Evolutionary conservation across 2,113 vertebrate genomes (phyloP).

Genomic region (Fregetta grallaria): DNA sequence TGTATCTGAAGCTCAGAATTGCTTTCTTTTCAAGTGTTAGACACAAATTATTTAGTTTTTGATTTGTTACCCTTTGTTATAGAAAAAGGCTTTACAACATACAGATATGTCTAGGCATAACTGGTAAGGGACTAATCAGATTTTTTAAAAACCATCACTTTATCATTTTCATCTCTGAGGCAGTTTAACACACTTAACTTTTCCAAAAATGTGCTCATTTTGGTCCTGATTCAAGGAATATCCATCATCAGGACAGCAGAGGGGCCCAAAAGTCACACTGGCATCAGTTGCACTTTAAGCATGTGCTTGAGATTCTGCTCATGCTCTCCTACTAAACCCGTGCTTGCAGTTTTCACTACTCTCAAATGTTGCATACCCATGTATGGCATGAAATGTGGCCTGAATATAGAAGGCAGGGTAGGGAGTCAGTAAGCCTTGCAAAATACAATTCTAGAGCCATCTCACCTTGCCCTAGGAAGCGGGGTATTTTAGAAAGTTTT

Average conservation of each 20-base stretch:
- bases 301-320: neutral
- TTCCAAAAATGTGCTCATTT: neutral
- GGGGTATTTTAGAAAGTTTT: neutral
- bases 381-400: neutral
- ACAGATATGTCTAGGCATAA: neutral
- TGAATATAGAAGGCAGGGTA: neutral
- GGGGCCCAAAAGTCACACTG: neutral
- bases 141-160: neutral
- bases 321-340: neutral
- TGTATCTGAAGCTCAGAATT: neutral
- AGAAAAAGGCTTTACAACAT: neutral
- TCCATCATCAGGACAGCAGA: conserved; percentile 22
- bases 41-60: neutral
- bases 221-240: neutral
- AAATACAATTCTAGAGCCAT: neutral
- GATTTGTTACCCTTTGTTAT: neutral
- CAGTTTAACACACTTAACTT: neutral
- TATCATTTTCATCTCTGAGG: neutral
- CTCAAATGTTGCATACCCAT: neutral
- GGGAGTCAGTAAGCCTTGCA: neutral
- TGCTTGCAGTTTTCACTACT: neutral
- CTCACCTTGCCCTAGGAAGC: neutral
- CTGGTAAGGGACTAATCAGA: neutral
- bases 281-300: neutral
- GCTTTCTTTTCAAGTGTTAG: neutral